Base-by-base conservation (phyloP, 1,140 invertebrate genomes). In the Cephus cinctus region DNA sequence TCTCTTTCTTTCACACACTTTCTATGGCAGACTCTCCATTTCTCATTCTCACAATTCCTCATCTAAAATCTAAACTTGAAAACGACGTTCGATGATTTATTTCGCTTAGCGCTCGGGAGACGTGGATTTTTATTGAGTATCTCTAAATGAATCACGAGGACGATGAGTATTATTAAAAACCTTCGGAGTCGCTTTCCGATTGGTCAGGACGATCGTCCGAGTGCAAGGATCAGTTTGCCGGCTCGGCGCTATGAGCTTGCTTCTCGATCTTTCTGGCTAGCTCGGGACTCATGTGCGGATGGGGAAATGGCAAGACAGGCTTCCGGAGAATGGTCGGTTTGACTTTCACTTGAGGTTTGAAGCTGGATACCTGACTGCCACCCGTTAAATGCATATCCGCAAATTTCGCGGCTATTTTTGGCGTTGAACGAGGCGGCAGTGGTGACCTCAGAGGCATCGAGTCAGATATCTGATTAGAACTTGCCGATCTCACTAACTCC, bases 241-340 rank as follows among this genome's bases (percentile, higher is more conserved):
- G 67, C 34, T 76, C 73, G 4, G 71, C 61, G 49, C 63, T 73
- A 27, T 74, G 73, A 14, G 71, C 67, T 31, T 75, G 73, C 14
- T 77, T 75, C 32, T 75, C 74, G 14, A 77, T 73, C 41, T 75
- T 75, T 20, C 76, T 65, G 15, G 73, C 60, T 18, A 73, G 48
- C 32, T 76, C 63, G 54, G 76, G 71, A 55, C 72, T 73, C 67
- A 72, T 71, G 48, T 69, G 68, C 5, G 71, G 66, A 55, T 69
- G 61, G 12, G 71, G 71, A 38, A 70, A 78, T 12, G 81, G 81
- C 27, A 83, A 65, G 25, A 78, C 73, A 5, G 87, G 86, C 65
- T 89, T 87, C 30, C 81, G 82, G 64, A 89, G 80, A 18, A 89
- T 80, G 45, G 84, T 82, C 2, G 87, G 87, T 68, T 89, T 89